Percentiles rank a stretch among this genome's conserved stretches.
These are phyloP conservation scores for Zophobas atratus DNA, from an alignment of 1,140 invertebrate species.

Conservation along the genomic window DNA sequence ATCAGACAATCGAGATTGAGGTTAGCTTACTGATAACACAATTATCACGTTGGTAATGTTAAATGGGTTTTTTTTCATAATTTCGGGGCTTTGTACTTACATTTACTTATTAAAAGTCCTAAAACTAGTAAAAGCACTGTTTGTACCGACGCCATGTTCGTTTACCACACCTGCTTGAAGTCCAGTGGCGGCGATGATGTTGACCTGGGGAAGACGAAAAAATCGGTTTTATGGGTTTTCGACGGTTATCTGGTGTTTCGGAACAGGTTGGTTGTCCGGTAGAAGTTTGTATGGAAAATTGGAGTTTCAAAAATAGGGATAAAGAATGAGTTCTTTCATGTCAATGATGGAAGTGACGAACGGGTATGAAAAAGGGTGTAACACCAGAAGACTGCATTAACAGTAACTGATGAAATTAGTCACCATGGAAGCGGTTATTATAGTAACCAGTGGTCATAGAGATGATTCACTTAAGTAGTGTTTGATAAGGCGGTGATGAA, in stretches of 20 bases:
- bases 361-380: no score
- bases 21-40: neutral
- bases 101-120: constrained; percentile 15
- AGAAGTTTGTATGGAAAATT: no score
- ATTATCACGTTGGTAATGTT: neutral
- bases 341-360: neutral
- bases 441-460: neutral
- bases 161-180: constrained; percentile 28
- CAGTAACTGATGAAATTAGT: neutral
- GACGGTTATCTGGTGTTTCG: no score
- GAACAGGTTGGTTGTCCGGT: no score
- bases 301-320: no score
- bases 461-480: neutral
- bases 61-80: no score
- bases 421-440: constrained; percentile 7
- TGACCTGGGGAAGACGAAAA: no score
- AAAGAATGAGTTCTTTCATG: no score
- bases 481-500: no score
- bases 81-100: constrained; percentile 3
- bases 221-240: no score
- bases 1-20: constrained; percentile 1
- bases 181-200: constrained; percentile 2
- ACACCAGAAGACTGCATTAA: no score
- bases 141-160: constrained; percentile 22
- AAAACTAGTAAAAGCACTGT: constrained; percentile 22